These are phyloP conservation scores for Colaptes auratus DNA, from an alignment of 2,113 vertebrate genomes.

Conservation along the genomic window DNA sequence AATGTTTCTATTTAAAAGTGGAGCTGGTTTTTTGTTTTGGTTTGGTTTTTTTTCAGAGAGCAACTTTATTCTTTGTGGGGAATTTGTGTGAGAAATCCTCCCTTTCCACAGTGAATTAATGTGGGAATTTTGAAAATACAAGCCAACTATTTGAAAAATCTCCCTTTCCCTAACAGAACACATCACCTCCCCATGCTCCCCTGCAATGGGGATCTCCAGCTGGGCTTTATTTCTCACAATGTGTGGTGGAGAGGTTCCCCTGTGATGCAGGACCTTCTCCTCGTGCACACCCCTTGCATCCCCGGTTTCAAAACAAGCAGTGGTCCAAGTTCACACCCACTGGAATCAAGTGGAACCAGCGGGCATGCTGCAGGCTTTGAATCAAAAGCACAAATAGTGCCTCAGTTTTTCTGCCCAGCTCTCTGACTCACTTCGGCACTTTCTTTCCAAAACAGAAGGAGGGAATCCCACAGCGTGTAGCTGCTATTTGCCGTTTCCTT, in stretches of 20 bases:
- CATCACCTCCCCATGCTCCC: rapidly evolving
- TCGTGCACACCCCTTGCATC: neutral
- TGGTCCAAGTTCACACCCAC: neutral
- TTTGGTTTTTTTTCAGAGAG: neutral
- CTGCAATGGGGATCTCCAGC: neutral
- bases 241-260: neutral
- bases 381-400: neutral
- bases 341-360: neutral
- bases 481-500: neutral
- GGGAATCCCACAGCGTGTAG: neutral
- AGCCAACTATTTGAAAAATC: neutral
- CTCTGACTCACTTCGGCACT: neutral
- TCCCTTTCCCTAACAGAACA: neutral
- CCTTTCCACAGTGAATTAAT: neutral
- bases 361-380: neutral
- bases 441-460: slow-evolving; percentile 30
- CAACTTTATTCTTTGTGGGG: neutral
- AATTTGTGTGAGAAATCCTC: neutral
- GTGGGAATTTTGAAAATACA: neutral
- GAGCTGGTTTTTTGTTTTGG: neutral
- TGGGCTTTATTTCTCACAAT: neutral
- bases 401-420: neutral
- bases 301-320: neutral
- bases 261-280: neutral
- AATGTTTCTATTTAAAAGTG: neutral